phyloP scores from a whole-genome alignment of 2,888 invertebrate genomes.

The Zaprionus obscuricornis region DNA sequence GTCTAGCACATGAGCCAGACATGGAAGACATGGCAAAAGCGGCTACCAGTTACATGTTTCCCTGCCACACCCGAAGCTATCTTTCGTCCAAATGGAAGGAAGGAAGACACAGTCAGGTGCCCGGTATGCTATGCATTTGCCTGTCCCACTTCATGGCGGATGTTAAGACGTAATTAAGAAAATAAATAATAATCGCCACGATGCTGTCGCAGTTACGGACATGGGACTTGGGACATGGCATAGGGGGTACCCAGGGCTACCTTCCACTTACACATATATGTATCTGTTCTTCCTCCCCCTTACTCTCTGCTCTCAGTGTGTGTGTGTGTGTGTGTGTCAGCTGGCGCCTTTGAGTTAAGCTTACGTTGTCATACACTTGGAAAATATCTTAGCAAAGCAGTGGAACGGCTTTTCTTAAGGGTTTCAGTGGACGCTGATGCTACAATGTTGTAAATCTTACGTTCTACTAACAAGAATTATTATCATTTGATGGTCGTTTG shows the following conservation, averaged over 20 bases:
- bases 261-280: not conserved
- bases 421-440: conserved; percentile 11
- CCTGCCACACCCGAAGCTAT: too few species aligned
- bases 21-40: too few species aligned
- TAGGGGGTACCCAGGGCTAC: conserved; percentile 6
- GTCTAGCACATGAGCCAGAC: conserved; percentile 60
- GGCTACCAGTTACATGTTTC: too few species aligned
- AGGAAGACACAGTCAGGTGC: conserved; percentile 53
- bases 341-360: conserved; percentile 65
- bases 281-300: not conserved
- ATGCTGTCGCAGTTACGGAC: conserved; percentile 49
- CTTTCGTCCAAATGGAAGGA: too few species aligned
- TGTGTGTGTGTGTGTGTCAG: conserved; percentile 39
- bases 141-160: conserved; percentile 58
- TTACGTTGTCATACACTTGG: conserved; percentile 70
- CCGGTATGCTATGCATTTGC: conserved; percentile 14
- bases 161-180: conserved; percentile 79
- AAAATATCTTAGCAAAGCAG: conserved; percentile 66
- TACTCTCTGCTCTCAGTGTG: conserved; percentile 27
- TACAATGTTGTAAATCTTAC: conserved; percentile 47
- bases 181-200: conserved; percentile 80
- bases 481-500: conserved; percentile 65
- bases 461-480: conserved; percentile 59
- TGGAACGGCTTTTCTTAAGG: conserved; percentile 12
- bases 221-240: conserved; percentile 2